Conservation (phyloP, 2,797 vertebrate genomes). For the Amazona ochrocephala region DNA sequence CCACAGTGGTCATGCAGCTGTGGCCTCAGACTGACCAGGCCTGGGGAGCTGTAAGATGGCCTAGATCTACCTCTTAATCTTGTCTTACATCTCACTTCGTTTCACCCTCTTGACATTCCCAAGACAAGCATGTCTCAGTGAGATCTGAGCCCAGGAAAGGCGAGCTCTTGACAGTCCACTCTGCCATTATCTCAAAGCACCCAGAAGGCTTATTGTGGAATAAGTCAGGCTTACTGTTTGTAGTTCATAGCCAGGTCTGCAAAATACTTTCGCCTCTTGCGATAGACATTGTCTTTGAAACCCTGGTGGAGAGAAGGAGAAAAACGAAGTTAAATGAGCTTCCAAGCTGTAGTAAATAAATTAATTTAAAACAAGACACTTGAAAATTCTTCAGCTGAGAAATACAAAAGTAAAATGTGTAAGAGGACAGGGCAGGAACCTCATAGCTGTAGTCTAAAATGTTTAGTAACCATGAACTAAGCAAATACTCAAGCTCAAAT, state of each 20-base stretch:
- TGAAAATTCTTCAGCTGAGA: background rate
- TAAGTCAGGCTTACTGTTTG: constrained; percentile 86
- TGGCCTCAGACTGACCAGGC: background rate
- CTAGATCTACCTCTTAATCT: background rate
- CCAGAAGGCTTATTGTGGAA: background rate
- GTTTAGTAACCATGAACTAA: background rate
- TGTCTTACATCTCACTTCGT: background rate
- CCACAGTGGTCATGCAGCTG: background rate
- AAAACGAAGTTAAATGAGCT: background rate
- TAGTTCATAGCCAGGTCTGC: constrained; percentile 92
- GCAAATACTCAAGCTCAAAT: background rate
- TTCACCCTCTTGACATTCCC: background rate
- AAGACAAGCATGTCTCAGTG: background rate
- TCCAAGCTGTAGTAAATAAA: background rate
- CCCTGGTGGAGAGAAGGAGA: constrained; percentile 78
- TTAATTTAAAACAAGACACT: background rate
- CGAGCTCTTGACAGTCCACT: background rate
- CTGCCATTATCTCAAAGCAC: background rate
- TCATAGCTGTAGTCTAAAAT: background rate
- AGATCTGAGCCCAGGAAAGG: background rate
- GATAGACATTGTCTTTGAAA: constrained; percentile 96
- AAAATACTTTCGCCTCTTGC: constrained; percentile 93
- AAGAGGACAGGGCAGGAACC: background rate
- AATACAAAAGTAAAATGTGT: background rate
- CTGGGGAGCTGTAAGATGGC: background rate